Conservation (phyloP, 2,888 invertebrate species). For the Acrobasis consociella region DNA sequence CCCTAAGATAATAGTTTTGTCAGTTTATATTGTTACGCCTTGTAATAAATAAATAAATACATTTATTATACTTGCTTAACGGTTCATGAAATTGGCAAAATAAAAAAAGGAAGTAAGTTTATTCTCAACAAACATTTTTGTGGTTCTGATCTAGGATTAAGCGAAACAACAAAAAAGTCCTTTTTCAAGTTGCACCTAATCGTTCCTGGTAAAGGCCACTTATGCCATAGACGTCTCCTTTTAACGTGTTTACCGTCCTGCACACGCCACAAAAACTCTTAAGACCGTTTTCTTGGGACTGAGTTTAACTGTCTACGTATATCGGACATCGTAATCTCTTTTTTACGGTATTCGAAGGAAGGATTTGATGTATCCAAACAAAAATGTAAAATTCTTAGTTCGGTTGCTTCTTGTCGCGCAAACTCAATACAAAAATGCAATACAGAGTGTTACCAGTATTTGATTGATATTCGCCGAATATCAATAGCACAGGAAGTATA, state of each 20-base stretch:
- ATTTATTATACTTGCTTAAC: neutral
- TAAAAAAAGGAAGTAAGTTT: neutral
- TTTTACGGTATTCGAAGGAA: slow-evolving; percentile 42
- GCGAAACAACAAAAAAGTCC: slow-evolving; percentile 12
- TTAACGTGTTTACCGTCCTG: slow-evolving; percentile 18
- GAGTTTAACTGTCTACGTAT: slow-evolving; percentile 33
- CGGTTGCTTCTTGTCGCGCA: slow-evolving; percentile 36
- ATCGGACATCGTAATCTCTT: slow-evolving; percentile 49
- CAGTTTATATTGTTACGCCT: neutral
- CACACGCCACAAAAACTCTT: slow-evolving; percentile 38
- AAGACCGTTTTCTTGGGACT: slow-evolving; percentile 47
- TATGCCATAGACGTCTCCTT: slow-evolving; percentile 20
- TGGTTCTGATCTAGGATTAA: slow-evolving; percentile 6
- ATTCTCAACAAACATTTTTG: slow-evolving; percentile 12
- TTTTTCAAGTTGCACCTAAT: slow-evolving; percentile 10
- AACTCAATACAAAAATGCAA: slow-evolving; percentile 19
- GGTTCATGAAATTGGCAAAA: neutral
- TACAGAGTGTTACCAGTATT: slow-evolving; percentile 27
- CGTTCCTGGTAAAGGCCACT: slow-evolving; percentile 12
- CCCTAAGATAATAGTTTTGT: too few relatives aligned
- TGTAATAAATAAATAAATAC: neutral
- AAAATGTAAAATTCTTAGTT: slow-evolving; percentile 46
- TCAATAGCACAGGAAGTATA: slow-evolving; percentile 32
- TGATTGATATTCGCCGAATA: slow-evolving; percentile 26
- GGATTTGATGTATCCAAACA: slow-evolving; percentile 23